Percentiles rank a stretch among this genome's conserved stretches.
phyloP scores from a whole-genome alignment of 2,797 vertebrate species.

The Etheostoma nigrum region DNA sequence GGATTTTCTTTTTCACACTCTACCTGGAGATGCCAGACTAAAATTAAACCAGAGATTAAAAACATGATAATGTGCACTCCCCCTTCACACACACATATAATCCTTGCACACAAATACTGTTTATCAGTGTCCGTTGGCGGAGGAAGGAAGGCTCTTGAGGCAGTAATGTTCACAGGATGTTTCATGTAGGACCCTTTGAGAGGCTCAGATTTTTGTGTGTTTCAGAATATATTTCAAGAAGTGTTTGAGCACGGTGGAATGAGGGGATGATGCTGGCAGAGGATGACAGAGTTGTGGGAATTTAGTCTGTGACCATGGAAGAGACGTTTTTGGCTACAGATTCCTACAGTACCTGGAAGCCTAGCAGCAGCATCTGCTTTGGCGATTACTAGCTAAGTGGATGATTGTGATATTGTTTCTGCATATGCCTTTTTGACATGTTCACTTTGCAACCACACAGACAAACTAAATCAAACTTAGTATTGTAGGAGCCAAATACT shows the following conservation, averaged over 20 bases:
- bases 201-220: conserved; percentile 62
- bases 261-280: conserved; percentile 55
- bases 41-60: conserved; percentile 22
- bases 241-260: conserved; percentile 53
- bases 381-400: conserved; percentile 56
- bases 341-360: conserved; percentile 52
- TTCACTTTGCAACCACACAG: conserved; percentile 25
- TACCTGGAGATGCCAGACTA: conserved; percentile 14
- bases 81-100: conserved; percentile 22
- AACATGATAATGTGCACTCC: conserved; percentile 11
- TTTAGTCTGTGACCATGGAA: conserved; percentile 30
- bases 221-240: conserved; percentile 78
- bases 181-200: conserved; percentile 55
- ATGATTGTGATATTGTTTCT: conserved; percentile 63
- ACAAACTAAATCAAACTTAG: conserved; percentile 24
- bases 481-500: too few species aligned
- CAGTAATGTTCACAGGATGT: conserved; percentile 79
- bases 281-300: conserved; percentile 60
- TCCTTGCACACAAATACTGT: conserved; percentile 17
- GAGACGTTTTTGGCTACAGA: conserved; percentile 54
- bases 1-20: conserved; percentile 19
- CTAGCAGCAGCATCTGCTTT: conserved; percentile 61
- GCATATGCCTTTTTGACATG: conserved; percentile 36
- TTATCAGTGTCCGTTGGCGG: conserved; percentile 54
- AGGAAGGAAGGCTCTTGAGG: conserved; percentile 71